Evolutionary conservation across 35 echinoderm and acorn worm species (phyloP).

Genomic region (Stichopus chloronotus): DNA sequence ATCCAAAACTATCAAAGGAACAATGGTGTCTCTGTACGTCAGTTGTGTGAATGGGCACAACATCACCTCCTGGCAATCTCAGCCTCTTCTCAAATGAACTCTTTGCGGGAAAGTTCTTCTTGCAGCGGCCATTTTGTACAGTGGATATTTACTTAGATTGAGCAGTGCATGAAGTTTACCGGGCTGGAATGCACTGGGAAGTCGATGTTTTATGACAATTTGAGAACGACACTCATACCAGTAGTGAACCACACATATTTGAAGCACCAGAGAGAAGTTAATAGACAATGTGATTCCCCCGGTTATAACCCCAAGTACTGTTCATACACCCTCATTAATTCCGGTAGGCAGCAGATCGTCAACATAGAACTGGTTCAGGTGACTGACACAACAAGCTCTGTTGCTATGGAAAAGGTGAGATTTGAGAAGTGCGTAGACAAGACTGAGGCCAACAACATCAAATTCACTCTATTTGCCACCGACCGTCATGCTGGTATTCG

Average conservation of each 20-base stretch:
- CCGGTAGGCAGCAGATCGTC: slow-evolving; percentile 34
- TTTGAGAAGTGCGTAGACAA: slow-evolving; percentile 17
- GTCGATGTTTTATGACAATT: slow-evolving; percentile 33
- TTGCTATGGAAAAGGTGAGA: slow-evolving; percentile 69
- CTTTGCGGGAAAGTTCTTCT: slow-evolving; percentile 50
- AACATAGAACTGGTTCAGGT: slow-evolving; percentile 46
- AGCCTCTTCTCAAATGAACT: slow-evolving; percentile 27
- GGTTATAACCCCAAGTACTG: slow-evolving; percentile 67
- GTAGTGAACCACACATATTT: slow-evolving; percentile 38
- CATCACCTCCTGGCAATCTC: slow-evolving; percentile 30
- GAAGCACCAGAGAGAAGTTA: background rate
- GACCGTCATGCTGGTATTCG: slow-evolving; percentile 60
- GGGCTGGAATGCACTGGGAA: slow-evolving; percentile 31
- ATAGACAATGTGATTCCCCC: slow-evolving; percentile 60
- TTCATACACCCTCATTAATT: slow-evolving; percentile 59
- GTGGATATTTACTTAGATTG: slow-evolving; percentile 5
- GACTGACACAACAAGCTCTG: slow-evolving; percentile 51
- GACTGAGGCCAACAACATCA: background rate
- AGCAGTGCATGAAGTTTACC: slow-evolving; percentile 33
- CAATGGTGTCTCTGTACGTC: background rate
- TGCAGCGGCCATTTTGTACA: slow-evolving; percentile 61
- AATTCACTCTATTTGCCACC: slow-evolving; percentile 52
- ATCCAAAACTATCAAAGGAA: background rate
- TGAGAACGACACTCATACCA: slow-evolving; percentile 13
- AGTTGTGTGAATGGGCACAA: slow-evolving; percentile 33